Evolutionary conservation across 2,888 invertebrate genomes (phyloP).

Genomic region (Cephus pygmeus): DNA sequence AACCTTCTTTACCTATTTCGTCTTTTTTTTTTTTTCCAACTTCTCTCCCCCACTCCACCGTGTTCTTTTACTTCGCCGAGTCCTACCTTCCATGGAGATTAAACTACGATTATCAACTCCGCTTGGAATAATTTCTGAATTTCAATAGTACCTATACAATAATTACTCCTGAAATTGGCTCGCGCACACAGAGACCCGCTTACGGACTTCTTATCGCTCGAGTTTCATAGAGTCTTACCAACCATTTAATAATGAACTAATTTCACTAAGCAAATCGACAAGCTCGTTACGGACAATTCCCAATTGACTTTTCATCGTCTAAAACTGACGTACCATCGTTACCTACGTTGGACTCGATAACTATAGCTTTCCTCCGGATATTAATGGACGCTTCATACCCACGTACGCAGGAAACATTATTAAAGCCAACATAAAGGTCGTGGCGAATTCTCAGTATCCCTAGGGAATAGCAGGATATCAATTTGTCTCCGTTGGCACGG

Average conservation of each 20-base stretch:
- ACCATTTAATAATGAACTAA: neutral
- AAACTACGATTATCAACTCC: neutral
- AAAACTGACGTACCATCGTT: neutral
- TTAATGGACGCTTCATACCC: neutral
- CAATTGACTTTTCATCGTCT: neutral
- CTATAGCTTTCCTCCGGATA: neutral
- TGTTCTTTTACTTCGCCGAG: neutral
- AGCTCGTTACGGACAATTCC: neutral
- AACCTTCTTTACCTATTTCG: neutral
- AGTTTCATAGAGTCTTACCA: neutral
- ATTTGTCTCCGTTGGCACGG: conserved; percentile 4
- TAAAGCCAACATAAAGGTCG: conserved; percentile 24
- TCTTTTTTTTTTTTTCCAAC: neutral
- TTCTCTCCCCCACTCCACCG: neutral
- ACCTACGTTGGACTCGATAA: neutral
- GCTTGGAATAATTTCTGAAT: neutral
- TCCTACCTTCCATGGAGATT: neutral
- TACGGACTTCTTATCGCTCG: neutral
- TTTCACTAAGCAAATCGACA: neutral
- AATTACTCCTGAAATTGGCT: neutral
- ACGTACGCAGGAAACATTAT: conserved; percentile 7
- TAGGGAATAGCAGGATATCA: conserved; percentile 4
- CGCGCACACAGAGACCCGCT: neutral
- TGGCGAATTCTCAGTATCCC: neutral
- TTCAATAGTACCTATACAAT: neutral